Evolutionary conservation across 2,113 vertebrate genomes (phyloP).

Genomic region (Microcebus tavaratra): DNA sequence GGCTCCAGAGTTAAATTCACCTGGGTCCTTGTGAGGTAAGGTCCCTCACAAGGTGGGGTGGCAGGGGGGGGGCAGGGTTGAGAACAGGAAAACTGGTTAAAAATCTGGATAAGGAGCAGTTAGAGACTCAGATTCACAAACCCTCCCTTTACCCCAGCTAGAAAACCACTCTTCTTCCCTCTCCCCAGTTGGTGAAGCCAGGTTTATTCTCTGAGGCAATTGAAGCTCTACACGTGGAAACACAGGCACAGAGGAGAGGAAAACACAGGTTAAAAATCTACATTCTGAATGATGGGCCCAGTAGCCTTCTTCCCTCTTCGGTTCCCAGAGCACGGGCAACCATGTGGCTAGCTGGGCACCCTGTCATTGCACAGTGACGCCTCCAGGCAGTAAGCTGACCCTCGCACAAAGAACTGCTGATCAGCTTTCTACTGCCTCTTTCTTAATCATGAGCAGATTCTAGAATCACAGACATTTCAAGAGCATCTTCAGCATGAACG

Average conservation of each 20-base stretch:
- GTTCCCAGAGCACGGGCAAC: not conserved
- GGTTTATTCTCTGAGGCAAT: not conserved
- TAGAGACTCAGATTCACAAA: not conserved
- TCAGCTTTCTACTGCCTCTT: not conserved
- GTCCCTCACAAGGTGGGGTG: no score
- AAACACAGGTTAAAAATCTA: not conserved
- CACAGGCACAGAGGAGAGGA: not conserved
- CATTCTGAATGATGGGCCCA: not conserved
- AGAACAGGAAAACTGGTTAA: not conserved
- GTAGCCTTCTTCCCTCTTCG: not conserved
- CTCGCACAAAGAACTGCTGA: not conserved
- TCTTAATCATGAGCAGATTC: constrained; percentile 32
- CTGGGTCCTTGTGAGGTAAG: no score
- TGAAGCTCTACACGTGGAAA: not conserved
- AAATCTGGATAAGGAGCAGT: not conserved
- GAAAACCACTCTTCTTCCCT: not conserved
- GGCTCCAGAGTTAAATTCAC: not conserved
- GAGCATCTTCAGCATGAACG: constrained; percentile 41
- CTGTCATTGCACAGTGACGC: not conserved
- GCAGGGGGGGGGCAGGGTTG: not conserved
- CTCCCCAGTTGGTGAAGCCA: not conserved
- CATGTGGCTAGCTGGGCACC: not conserved
- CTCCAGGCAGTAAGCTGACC: not conserved
- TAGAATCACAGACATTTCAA: constrained; percentile 30
- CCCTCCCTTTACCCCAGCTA: not conserved